Percentiles rank a stretch among this genome's conserved stretches.
phyloP scores from a whole-genome alignment of 2,113 vertebrate species.

The Kobus ellipsiprymnus region DNA sequence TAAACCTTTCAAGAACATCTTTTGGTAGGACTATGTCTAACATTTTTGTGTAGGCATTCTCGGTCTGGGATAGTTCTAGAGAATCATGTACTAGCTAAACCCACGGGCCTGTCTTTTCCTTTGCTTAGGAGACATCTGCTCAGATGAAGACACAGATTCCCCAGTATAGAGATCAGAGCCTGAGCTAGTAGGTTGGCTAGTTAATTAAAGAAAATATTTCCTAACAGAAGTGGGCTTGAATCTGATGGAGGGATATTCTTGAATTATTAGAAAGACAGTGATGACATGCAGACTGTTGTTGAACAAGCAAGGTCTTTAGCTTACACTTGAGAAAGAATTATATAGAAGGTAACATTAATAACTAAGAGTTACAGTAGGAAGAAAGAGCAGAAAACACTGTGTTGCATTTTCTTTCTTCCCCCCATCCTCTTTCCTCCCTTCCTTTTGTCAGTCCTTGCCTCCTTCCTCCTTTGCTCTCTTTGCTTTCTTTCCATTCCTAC shows the following conservation, averaged over 20 bases:
- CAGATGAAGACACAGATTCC: background rate
- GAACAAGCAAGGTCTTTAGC: background rate
- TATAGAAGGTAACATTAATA: background rate
- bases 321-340: background rate
- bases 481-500: background rate
- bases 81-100: background rate
- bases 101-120: background rate
- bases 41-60: background rate
- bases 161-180: background rate
- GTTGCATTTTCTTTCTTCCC: background rate
- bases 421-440: background rate
- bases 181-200: background rate
- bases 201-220: constrained; percentile 15
- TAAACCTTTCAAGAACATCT: background rate
- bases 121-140: background rate
- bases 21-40: background rate
- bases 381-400: background rate
- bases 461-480: background rate
- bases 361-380: background rate
- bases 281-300: background rate
- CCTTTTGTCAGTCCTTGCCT: background rate
- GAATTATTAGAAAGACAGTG: background rate
- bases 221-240: background rate
- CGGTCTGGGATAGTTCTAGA: background rate
- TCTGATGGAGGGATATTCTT: background rate